phyloP scores from a whole-genome alignment of 2,797 vertebrate genomes.

The Syngnathus acus region DNA sequence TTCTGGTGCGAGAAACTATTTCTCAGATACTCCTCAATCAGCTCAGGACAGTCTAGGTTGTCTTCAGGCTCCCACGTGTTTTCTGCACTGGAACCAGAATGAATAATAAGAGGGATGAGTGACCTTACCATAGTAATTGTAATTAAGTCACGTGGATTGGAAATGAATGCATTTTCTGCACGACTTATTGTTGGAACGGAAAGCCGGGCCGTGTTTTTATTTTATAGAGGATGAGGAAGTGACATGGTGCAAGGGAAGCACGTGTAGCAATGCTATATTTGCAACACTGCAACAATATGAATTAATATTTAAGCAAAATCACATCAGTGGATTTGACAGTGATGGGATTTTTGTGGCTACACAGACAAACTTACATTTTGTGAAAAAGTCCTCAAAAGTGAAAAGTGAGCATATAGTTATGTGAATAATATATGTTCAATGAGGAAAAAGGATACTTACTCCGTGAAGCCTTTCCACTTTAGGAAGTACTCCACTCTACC shows the following conservation, averaged over 20 bases:
- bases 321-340: neutral
- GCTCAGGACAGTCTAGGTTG: constrained; percentile 94
- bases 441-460: constrained; percentile 72
- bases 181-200: no score
- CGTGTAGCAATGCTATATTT: no score
- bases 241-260: no score
- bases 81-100: constrained; percentile 75
- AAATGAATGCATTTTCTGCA: neutral
- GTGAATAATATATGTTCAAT: neutral
- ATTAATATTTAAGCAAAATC: neutral
- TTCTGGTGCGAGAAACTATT: constrained; percentile 71
- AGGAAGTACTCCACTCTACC: constrained; percentile 96
- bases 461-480: constrained; percentile 98
- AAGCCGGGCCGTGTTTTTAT: no score
- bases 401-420: neutral
- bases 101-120: neutral
- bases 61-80: constrained; percentile 99
- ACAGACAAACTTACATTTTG: neutral
- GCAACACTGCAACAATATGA: neutral
- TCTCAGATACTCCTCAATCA: constrained; percentile 92
- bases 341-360: neutral
- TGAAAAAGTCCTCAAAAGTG: neutral
- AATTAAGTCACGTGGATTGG: neutral
- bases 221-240: no score
- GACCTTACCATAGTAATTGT: neutral